These are phyloP conservation scores for Myanophis thanlyinensis DNA, from an alignment of 2,113 vertebrate species.

Conservation along the genomic window DNA sequence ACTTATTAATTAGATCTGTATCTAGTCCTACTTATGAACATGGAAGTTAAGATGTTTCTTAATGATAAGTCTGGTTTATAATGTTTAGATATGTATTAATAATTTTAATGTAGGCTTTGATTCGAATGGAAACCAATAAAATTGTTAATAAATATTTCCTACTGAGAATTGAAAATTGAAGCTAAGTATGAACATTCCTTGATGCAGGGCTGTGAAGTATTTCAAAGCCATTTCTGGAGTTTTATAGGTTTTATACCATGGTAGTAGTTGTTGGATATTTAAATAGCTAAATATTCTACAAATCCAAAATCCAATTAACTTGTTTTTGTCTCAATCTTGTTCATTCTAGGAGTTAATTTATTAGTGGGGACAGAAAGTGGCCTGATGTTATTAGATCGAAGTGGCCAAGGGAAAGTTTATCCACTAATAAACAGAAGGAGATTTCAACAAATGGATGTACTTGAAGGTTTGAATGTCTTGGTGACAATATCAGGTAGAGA, in stretches of 20 bases:
- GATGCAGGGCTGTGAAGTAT: not conserved
- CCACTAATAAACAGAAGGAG: slow-evolving; percentile 92
- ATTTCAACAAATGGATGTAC: slow-evolving; percentile 98
- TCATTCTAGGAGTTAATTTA: slow-evolving; percentile 87
- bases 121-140: not conserved
- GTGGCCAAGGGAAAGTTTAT: slow-evolving; percentile 97
- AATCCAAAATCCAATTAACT: not conserved
- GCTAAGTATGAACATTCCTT: not conserved
- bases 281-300: not conserved
- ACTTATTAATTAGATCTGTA: not conserved
- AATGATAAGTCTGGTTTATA: not conserved
- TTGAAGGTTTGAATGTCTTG: slow-evolving; percentile 96
- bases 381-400: slow-evolving; percentile 96
- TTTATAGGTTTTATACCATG: not conserved
- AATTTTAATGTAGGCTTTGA: not conserved
- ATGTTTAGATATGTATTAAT: not conserved
- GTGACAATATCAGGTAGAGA: slow-evolving; percentile 95
- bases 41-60: not conserved
- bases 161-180: not conserved
- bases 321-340: slow-evolving; percentile 44
- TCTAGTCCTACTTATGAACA: not conserved
- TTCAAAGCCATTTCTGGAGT: not conserved
- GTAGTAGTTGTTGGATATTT: not conserved
- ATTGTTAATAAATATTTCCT: not conserved
- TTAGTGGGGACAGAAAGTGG: slow-evolving; percentile 97